Evolutionary conservation across 2,797 vertebrate species (phyloP).

Genomic region (Sphenopsis melanotis): DNA sequence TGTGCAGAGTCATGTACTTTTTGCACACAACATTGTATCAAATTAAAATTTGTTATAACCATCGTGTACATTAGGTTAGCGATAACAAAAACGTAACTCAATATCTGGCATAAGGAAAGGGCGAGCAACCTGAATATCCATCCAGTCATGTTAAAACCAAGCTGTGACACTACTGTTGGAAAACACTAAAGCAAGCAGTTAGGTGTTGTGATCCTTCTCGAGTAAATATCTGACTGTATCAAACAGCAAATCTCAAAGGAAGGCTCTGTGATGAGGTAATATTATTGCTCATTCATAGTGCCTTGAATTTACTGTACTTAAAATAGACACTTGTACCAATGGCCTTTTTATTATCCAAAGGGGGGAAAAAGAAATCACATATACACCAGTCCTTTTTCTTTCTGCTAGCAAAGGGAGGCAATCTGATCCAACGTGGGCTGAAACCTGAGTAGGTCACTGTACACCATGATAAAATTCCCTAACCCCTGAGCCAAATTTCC

Average conservation of each 20-base stretch:
- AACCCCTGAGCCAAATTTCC: slow-evolving; percentile 96
- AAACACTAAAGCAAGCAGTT: slow-evolving; percentile 39
- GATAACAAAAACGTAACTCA: slow-evolving; percentile 77
- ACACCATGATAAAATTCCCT: slow-evolving; percentile 99
- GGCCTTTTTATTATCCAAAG: slow-evolving; percentile 76
- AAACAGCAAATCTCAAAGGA: slow-evolving; percentile 64
- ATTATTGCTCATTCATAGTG: slow-evolving; percentile 70
- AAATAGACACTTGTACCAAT: slow-evolving; percentile 76
- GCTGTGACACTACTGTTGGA: slow-evolving; percentile 56
- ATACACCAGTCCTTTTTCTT: slow-evolving; percentile 80
- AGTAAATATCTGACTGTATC: slow-evolving; percentile 60
- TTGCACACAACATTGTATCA: slow-evolving; percentile 71
- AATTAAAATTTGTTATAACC: slow-evolving; percentile 75
- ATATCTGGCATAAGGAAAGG: slow-evolving; percentile 71
- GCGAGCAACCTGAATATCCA: slow-evolving; percentile 58
- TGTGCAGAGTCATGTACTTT: slow-evolving; percentile 64
- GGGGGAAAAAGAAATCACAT: slow-evolving; percentile 53
- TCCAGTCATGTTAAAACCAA: slow-evolving; percentile 41
- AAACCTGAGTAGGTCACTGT: slow-evolving; percentile 98
- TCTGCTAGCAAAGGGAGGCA: slow-evolving; percentile 84
- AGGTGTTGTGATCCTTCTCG: slow-evolving; percentile 32
- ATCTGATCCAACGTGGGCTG: slow-evolving; percentile 86
- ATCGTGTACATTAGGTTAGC: slow-evolving; percentile 61
- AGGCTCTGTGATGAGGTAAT: slow-evolving; percentile 66
- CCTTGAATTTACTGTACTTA: slow-evolving; percentile 73